A percentile compares a stretch with the other conserved stretches of the same genome.
Evolutionary conservation across 2,888 invertebrate genomes (phyloP).

Genomic region (Mimumesa dahlbomi): DNA sequence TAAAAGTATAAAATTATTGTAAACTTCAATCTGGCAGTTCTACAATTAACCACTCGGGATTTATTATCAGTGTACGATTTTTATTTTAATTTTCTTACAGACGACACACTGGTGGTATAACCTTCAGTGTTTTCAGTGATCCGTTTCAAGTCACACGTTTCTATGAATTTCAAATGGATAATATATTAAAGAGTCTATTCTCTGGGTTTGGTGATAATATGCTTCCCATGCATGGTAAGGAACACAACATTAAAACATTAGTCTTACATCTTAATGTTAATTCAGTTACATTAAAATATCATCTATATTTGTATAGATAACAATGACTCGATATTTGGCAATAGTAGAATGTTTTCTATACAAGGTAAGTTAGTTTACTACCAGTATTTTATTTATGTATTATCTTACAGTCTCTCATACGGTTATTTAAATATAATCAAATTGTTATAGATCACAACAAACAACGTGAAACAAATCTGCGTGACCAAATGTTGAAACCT

Average conservation of each 20-base stretch:
- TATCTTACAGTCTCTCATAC: neutral
- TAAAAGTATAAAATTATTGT: neutral
- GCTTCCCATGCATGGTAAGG: too few species aligned
- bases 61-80: too few species aligned
- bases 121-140: constrained; percentile 83
- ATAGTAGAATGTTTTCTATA: constrained; percentile 6
- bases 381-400: neutral
- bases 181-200: constrained; percentile 81
- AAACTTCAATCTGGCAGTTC: too few species aligned
- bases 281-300: too few species aligned
- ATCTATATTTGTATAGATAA: too few species aligned
- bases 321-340: too few species aligned
- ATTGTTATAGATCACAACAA: constrained; percentile 35
- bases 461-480: constrained; percentile 68
- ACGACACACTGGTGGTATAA: constrained; percentile 29
- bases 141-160: constrained; percentile 84
- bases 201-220: constrained; percentile 59
- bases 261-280: too few species aligned
- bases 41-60: too few species aligned
- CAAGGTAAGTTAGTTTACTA: constrained; percentile 1
- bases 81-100: constrained; percentile 18
- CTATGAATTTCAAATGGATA: constrained; percentile 84
- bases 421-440: constrained; percentile 1
- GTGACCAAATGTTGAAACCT: constrained; percentile 83
- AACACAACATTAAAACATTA: too few species aligned